Conservation (phyloP, 2,888 invertebrate genomes). For the Pocota personata region DNA sequence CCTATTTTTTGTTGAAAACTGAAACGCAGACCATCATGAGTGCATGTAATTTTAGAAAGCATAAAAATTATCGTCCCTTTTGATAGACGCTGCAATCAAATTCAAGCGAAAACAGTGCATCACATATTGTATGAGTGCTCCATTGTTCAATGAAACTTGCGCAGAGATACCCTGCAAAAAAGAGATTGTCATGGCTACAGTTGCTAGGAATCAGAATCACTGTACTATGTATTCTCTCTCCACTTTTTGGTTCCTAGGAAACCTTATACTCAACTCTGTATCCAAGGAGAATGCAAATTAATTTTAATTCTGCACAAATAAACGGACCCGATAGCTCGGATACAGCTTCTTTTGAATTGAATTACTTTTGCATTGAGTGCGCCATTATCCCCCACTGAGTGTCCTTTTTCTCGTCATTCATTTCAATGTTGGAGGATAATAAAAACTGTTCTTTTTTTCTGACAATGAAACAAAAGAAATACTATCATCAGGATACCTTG, state of each 20-base stretch:
- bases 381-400: neutral
- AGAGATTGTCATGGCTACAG: neutral
- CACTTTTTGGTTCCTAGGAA: neutral
- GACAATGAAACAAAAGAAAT: neutral
- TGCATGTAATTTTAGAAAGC: neutral
- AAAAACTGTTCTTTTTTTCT: neutral
- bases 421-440: neutral
- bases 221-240: neutral
- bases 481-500: neutral
- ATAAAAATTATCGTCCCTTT: neutral
- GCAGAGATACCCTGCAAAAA: neutral
- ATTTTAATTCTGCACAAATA: neutral
- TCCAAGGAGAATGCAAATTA: neutral
- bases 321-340: neutral
- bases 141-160: conserved; percentile 18
- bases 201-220: neutral
- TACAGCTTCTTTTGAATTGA: neutral
- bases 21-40: neutral
- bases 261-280: neutral
- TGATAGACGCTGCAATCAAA: conserved; percentile 6
- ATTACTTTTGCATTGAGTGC: conserved; percentile 9
- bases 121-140: neutral
- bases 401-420: neutral
- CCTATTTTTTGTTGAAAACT: neutral
- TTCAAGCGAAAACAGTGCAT: conserved; percentile 5